Percentiles rank a stretch among this genome's conserved stretches.
Conservation (phyloP, 2,113 vertebrate species). For the Cyprinodon tularosa region DNA sequence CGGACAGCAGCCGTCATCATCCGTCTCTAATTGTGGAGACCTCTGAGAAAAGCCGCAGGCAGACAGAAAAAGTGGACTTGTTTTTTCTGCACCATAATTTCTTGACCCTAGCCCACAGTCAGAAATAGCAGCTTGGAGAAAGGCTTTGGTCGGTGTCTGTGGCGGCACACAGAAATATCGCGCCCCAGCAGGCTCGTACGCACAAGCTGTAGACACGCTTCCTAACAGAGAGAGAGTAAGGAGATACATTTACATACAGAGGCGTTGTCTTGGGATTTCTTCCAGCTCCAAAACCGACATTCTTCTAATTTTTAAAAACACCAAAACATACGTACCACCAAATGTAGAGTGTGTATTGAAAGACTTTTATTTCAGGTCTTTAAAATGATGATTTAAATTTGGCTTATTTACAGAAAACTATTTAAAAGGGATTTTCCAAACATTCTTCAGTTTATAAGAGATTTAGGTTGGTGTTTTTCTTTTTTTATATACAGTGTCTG, state of each 20-base stretch:
- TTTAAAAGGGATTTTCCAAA: background rate
- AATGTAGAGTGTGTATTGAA: conserved; percentile 16
- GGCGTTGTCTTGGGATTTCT: conserved; percentile 47
- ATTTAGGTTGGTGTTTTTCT: background rate
- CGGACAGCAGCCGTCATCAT: conserved; percentile 49
- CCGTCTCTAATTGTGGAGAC: conserved; percentile 60
- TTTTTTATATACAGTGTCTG: background rate
- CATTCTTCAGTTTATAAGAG: background rate
- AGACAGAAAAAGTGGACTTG: conserved; percentile 57
- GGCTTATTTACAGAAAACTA: background rate
- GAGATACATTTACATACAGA: conserved; percentile 25
- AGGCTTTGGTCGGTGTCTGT: conserved; percentile 63
- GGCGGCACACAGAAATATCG: conserved; percentile 69
- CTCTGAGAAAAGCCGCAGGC: conserved; percentile 43
- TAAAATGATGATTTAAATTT: conserved; percentile 1
- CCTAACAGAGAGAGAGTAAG: conserved; percentile 11
- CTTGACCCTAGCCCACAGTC: conserved; percentile 65
- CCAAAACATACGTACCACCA: conserved; percentile 34
- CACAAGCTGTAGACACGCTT: conserved; percentile 31
- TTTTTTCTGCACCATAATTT: conserved; percentile 65
- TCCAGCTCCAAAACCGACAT: conserved; percentile 40
- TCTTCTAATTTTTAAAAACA: conserved; percentile 16
- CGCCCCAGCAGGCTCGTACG: conserved; percentile 41
- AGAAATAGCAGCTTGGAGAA: conserved; percentile 70
- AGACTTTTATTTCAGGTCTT: conserved; percentile 2